Conservation (phyloP, 2,888 invertebrate species). For the Mesopsocus fuscifrons region DNA sequence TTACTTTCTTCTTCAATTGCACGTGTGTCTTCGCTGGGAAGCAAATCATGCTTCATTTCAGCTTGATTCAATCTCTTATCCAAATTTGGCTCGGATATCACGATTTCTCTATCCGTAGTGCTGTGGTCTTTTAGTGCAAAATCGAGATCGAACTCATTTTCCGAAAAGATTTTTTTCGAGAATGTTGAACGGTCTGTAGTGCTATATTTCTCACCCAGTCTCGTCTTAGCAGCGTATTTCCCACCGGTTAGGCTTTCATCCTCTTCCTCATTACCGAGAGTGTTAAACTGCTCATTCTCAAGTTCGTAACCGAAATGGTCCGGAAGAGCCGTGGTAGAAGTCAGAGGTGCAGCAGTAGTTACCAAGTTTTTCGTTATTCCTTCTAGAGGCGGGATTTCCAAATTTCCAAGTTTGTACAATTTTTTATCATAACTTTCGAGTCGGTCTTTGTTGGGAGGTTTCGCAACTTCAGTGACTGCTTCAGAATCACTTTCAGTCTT, state of each 20-base stretch:
- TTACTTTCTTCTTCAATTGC: constrained; percentile 12
- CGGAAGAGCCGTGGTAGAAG: background rate
- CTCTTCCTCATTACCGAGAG: constrained; percentile 1
- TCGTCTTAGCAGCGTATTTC: background rate
- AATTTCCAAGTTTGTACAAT: too few relatives aligned
- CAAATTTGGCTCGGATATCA: background rate
- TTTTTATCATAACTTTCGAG: background rate
- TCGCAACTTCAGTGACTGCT: background rate
- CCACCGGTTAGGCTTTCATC: background rate
- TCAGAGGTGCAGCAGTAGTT: background rate
- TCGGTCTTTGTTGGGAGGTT: background rate
- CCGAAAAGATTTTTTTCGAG: too few relatives aligned
- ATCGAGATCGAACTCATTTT: too few relatives aligned
- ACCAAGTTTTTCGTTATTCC: background rate
- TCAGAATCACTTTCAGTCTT: background rate
- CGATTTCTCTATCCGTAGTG: background rate
- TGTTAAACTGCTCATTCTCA: constrained; percentile 5
- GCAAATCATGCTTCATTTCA: constrained; percentile 13
- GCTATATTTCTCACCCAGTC: too few relatives aligned
- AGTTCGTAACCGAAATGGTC: background rate
- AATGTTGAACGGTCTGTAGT: too few relatives aligned
- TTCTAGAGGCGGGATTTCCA: background rate
- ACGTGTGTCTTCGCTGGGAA: constrained; percentile 8
- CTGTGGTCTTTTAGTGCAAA: background rate
- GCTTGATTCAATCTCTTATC: constrained; percentile 1